Evolutionary conservation across 2,113 vertebrate genomes (phyloP), one percentile per base, ranked within the genome.

Genomic region (Stegastes partitus): DNA sequence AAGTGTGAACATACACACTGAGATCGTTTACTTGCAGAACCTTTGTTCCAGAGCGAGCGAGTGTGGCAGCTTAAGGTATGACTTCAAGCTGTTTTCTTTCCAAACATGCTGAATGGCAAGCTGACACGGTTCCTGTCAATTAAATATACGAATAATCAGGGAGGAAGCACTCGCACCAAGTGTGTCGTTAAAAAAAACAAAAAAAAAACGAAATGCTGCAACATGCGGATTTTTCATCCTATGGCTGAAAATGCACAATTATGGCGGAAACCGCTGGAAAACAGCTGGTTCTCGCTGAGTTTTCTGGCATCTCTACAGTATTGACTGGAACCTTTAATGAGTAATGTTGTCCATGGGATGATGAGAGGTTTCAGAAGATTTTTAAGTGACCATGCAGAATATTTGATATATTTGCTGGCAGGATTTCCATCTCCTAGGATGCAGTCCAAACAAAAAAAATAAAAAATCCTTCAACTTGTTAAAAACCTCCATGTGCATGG

Each of bases 11-110:
- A 63, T 45, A 70, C 86, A 74, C 72, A 74, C 18, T 2, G 12
- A 76, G 59, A 78, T 68, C 80, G 28, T 53, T 50, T 64, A 63
- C 63, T 87, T 66, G 75, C 67, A 73, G 50, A 56, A 67, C 69
- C 61, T 23, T 74, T 72, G 68, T 37, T 87, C 73, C 61, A 42
- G 18, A 53, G 53, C 45, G 57, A 61, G 31, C 9, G 19, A 73
- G 37, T 71, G 64, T 15, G 49, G 3, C 39, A 39, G 51, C 51
- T 88, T 74, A 83, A 65, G 56, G 49, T 74, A 78, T 53, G 44
- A 61, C 61, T 68, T 66, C 53, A 68, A 77, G 23, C 26, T 91
- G 87, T 89, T 92, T 89, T 85, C 84, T 84, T 68, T 88, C 18
- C 67, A 89, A 89, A 86, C 73, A 84, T 39, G 39, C 26, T 18